These are phyloP conservation scores for Varanus salvator DNA, from an alignment of 2,113 vertebrate genomes.

Conservation along the genomic window DNA sequence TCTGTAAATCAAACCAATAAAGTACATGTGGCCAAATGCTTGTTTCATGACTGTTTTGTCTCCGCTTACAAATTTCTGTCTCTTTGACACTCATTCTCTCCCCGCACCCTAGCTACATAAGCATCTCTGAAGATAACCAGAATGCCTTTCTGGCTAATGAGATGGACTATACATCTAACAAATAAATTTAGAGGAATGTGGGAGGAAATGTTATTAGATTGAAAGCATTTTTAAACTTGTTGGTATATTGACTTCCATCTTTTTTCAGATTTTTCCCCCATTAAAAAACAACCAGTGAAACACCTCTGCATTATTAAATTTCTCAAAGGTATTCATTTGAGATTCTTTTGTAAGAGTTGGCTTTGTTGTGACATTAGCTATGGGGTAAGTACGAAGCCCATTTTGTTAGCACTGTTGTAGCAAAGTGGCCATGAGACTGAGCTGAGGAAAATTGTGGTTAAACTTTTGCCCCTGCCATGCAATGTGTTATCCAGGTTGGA, in stretches of 20 bases:
- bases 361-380: not conserved
- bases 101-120: slow-evolving; percentile 25
- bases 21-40: slow-evolving; percentile 67
- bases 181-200: too few species aligned
- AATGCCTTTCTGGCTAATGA: too few species aligned
- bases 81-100: slow-evolving; percentile 48
- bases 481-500: too few species aligned
- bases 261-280: not conserved
- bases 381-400: not conserved
- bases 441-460: not conserved
- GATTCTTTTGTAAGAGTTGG: not conserved
- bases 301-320: not conserved
- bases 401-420: not conserved
- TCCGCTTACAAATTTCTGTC: slow-evolving; percentile 31
- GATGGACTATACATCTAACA: too few species aligned
- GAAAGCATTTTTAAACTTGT: not conserved
- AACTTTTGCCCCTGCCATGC: not conserved
- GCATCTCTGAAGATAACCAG: slow-evolving; percentile 31
- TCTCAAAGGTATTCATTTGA: not conserved
- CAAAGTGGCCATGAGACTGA: not conserved
- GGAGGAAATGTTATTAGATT: too few species aligned
- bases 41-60: slow-evolving; percentile 62
- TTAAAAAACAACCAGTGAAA: not conserved
- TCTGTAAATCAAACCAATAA: slow-evolving; percentile 51
- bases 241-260: slow-evolving; percentile 44